A percentile compares a stretch with the other conserved stretches of the same genome.
These are phyloP conservation scores for Drosophila bocqueti DNA, from an alignment of 1,140 invertebrate genomes.

Conservation along the genomic window DNA sequence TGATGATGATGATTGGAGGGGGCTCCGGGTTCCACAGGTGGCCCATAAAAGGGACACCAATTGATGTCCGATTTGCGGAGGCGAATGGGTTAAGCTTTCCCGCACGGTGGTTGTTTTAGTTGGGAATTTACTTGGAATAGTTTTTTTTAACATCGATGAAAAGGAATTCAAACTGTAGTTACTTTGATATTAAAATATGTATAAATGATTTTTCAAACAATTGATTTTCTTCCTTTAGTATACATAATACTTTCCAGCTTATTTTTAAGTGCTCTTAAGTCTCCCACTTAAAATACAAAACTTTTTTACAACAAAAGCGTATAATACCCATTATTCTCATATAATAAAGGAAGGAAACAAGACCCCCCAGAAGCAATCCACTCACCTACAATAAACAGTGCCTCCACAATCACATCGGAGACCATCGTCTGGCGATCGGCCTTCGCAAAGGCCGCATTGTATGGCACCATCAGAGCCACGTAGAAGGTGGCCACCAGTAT, in stretches of 20 bases:
- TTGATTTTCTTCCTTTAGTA: background rate
- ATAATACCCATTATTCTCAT: background rate
- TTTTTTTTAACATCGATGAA: background rate
- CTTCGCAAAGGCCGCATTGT: constrained; percentile 98
- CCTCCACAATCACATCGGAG: constrained; percentile 97
- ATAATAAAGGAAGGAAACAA: background rate
- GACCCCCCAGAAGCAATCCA: constrained; percentile 29
- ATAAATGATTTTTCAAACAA: background rate
- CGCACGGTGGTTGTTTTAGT: background rate
- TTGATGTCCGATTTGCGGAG: constrained; percentile 22
- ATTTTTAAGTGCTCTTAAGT: background rate
- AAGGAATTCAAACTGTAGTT: background rate
- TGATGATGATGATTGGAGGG: constrained; percentile 29
- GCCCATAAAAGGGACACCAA: constrained; percentile 52
- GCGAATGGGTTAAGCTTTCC: background rate
- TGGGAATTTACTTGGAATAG: background rate
- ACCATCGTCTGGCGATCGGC: constrained; percentile 92
- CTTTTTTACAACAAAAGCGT: too few species aligned
- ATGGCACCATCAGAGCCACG: constrained; percentile 99
- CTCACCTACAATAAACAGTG: constrained; percentile 97
- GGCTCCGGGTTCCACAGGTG: constrained; percentile 50
- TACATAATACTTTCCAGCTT: too few species aligned
- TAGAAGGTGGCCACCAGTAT: constrained; percentile 99
- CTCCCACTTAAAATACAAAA: background rate
- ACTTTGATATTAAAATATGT: background rate